Evolutionary conservation across 2,888 invertebrate genomes (phyloP).

Genomic region (Celastrina argiolus): DNA sequence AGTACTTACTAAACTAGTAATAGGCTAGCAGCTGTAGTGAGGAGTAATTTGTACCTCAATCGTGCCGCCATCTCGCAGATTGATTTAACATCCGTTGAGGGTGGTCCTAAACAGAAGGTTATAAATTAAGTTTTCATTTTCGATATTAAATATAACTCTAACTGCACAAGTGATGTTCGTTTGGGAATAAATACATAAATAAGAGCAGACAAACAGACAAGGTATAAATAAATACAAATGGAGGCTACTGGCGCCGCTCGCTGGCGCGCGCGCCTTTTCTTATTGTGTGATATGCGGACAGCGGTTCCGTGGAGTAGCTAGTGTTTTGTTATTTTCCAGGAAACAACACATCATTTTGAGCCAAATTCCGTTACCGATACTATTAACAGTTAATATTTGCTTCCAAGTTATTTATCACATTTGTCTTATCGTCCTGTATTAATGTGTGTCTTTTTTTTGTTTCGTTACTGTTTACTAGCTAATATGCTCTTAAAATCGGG

Average conservation of each 20-base stretch:
- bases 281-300: slow-evolving; percentile 60
- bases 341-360: background rate
- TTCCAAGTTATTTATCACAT: too few species aligned
- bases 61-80: too few species aligned
- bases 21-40: too few species aligned
- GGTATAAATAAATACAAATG: slow-evolving; percentile 75
- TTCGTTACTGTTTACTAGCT: too few species aligned
- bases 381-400: too few species aligned
- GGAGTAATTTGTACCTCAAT: too few species aligned
- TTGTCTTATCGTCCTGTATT: too few species aligned
- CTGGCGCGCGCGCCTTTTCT: slow-evolving; percentile 63
- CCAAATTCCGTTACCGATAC: too few species aligned
- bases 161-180: slow-evolving; percentile 31
- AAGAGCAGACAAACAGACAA: slow-evolving; percentile 68
- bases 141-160: slow-evolving; percentile 19
- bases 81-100: background rate
- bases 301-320: slow-evolving; percentile 41
- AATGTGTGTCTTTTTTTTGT: too few species aligned
- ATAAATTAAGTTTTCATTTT: slow-evolving; percentile 9
- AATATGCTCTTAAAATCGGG: too few species aligned
- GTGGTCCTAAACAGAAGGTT: background rate
- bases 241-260: slow-evolving; percentile 75
- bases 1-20: too few species aligned
- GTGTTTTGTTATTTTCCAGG: background rate
- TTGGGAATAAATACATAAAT: slow-evolving; percentile 68